Evolutionary conservation across 1,140 invertebrate species (phyloP).

Genomic region (Drosophila insularis): DNA sequence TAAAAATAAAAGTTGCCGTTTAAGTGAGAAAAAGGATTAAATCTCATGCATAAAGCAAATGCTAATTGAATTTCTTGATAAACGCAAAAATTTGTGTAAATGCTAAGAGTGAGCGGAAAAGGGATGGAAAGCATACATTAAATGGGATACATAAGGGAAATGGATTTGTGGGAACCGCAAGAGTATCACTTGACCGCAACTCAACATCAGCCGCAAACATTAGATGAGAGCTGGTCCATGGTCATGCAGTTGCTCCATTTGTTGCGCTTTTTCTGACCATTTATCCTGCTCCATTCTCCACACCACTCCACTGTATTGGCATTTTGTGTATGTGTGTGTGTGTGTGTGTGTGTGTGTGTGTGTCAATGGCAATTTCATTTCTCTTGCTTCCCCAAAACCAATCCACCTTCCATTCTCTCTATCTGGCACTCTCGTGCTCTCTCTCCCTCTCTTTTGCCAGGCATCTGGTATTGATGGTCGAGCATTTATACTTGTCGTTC

Average conservation of each 20-base stretch:
- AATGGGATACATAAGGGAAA: neutral
- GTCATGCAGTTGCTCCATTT: slow-evolving; percentile 44
- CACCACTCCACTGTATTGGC: slow-evolving; percentile 2
- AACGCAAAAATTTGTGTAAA: slow-evolving; percentile 34
- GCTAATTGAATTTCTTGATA: slow-evolving; percentile 71
- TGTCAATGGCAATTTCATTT: slow-evolving; percentile 60
- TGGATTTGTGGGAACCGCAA: slow-evolving; percentile 4
- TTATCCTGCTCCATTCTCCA: slow-evolving; percentile 26
- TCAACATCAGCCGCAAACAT: slow-evolving; percentile 60
- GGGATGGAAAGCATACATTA: slow-evolving; percentile 12
- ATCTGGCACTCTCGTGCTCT: neutral
- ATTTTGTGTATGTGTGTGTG: neutral
- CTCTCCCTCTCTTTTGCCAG: slow-evolving; percentile 22
- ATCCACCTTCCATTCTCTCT: slow-evolving; percentile 21
- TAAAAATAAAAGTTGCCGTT: slow-evolving; percentile 12
- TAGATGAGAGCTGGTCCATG: slow-evolving; percentile 48
- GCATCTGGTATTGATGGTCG: slow-evolving; percentile 67
- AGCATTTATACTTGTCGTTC: slow-evolving; percentile 74
- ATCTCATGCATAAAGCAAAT: slow-evolving; percentile 72
- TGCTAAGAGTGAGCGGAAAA: slow-evolving; percentile 38
- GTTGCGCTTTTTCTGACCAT: slow-evolving; percentile 54
- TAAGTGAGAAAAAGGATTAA: slow-evolving; percentile 19
- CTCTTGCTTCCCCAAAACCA: slow-evolving; percentile 6
- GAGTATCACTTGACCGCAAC: slow-evolving; percentile 31
- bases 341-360: slow-evolving; percentile 27